A percentile compares a stretch with the other conserved stretches of the same genome.
phyloP scores from a whole-genome alignment of 2,797 vertebrate species.

The Syngnathus acus region DNA sequence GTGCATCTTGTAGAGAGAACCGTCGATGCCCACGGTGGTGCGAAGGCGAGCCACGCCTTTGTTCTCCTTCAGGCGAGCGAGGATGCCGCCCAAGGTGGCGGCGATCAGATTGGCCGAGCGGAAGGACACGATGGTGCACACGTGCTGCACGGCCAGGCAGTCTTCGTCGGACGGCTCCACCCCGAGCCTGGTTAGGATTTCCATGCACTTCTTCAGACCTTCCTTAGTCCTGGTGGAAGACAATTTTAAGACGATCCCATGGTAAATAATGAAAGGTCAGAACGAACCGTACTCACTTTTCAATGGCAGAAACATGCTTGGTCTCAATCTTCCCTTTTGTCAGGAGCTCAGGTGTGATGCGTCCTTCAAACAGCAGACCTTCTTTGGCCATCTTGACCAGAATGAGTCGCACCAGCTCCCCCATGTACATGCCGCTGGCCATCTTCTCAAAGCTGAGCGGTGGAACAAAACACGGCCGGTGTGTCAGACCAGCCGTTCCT shows the following conservation, averaged over 20 bases:
- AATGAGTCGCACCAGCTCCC: constrained; percentile 94
- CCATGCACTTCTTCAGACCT: constrained; percentile 89
- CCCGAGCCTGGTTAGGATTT: constrained; percentile 84
- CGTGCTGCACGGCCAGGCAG: constrained; percentile 89
- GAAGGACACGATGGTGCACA: constrained; percentile 93
- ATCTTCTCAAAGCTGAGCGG: constrained; percentile 92
- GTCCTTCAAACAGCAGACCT: constrained; percentile 89
- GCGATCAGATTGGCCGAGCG: constrained; percentile 93
- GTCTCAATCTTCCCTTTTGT: constrained; percentile 94
- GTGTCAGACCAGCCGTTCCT: not conserved
- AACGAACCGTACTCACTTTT: constrained; percentile 77
- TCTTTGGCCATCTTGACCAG: constrained; percentile 99
- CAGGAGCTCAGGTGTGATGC: constrained; percentile 92
- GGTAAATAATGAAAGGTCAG: too few species aligned
- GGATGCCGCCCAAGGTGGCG: constrained; percentile 81
- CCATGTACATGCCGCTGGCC: constrained; percentile 96
- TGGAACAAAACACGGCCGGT: constrained; percentile 1
- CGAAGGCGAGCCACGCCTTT: constrained; percentile 82
- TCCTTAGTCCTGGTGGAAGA: constrained; percentile 81
- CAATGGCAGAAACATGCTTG: constrained; percentile 89
- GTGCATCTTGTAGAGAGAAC: constrained; percentile 97
- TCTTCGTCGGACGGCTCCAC: constrained; percentile 91
- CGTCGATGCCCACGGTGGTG: constrained; percentile 93
- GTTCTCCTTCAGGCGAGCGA: constrained; percentile 86
- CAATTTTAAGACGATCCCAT: not conserved